Evolutionary conservation across 2,797 vertebrate genomes (phyloP), one percentile per base, ranked within the genome.

Genomic region (Ispidina lecontei): DNA sequence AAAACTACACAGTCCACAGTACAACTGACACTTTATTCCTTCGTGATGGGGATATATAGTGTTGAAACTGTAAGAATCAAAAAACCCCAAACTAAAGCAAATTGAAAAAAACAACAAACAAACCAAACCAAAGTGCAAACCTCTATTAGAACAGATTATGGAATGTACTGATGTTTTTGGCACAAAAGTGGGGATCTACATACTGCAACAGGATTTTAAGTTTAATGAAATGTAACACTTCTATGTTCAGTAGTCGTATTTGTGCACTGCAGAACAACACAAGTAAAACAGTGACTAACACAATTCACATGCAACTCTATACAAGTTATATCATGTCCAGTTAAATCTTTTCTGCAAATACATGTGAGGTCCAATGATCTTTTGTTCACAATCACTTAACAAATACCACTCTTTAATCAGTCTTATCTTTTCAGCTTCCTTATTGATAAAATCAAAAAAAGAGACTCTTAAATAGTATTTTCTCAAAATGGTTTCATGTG

Each of bases 1-100:
- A 14, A 47, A 63, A 91, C 52, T 71, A 76, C 76, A 59, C 51
- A 67, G 46, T 31, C 35, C 90, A 96, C 65, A 76, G 93, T 95
- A 97, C 95, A 97, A 94, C 60, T 94, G 95, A 98, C 92, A 96
- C 93, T 98, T 98, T 98, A 97, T 98, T 98, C 93, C 90, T 96
- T 95, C 13, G 5, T 95, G 93, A 96, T 79, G 80, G 82, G 80
- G 88, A 92, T 92, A 97, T 83, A 96, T 84, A 95, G 74, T 75
- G 94, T 65, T 91, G 94, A 97, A 98, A 97, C 54, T 83, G 89
- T 93, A 95, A 88, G 91, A 95, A 72, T 89, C 93, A 95, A 15
- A 89, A 93, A 95, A 84, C 37, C 59, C 37, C 79, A 94, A 93
- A 39, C 37, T 39, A 39, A 39, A 39, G 37, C 37, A 39, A 39